Base-by-base conservation (phyloP, 2,113 vertebrate genomes). In the Amphilophus citrinellus region DNA sequence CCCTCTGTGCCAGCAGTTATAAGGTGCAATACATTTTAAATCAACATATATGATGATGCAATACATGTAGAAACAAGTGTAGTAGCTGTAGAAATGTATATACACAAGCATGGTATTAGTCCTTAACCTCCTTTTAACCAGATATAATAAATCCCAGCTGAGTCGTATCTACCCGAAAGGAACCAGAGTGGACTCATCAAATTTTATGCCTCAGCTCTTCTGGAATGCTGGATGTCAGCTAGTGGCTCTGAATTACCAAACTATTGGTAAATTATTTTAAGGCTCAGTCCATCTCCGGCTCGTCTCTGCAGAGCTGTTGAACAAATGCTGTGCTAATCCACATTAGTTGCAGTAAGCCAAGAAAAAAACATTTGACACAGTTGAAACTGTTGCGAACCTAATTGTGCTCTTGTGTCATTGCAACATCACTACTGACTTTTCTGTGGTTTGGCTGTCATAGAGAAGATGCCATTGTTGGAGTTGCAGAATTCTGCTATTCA, bases 161-260 rank as follows among this genome's bases (percentile, higher is more conserved):
- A 99, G 98, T 90, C 96, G 98, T 17, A 98, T 99, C 88, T 99
- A 99, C 85, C 98, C 98, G 0, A 99, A 99, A 92, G 98, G 98
- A 84, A 99, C 98, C 1, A 95, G 98, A 57, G 98, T 99, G 14
- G 98, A 99, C 92, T 99, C 98, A 1, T 99, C 98, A 0, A 99
- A 99, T 95, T 99, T 99, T 77, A 99, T 99, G 98, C 98, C 98
- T 14, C 98, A 99, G 39, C 97, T 99, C 44, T 99, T 99, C 83
- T 99, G 98, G 98, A 99, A 99, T 0, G 97, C 98, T 0, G 98
- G 98, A 32, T 99, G 98, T 92, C 98, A 99, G 47, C 96, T 99
- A 94, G 98, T 99, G 18, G 98, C 98, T 5, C 96, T 99, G 50
- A 99, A 99, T 94, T 99, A 99, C 95, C 98, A 99, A 93, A 98